Conservation (phyloP, 2,888 invertebrate genomes). For the Calliphora vomitoria region DNA sequence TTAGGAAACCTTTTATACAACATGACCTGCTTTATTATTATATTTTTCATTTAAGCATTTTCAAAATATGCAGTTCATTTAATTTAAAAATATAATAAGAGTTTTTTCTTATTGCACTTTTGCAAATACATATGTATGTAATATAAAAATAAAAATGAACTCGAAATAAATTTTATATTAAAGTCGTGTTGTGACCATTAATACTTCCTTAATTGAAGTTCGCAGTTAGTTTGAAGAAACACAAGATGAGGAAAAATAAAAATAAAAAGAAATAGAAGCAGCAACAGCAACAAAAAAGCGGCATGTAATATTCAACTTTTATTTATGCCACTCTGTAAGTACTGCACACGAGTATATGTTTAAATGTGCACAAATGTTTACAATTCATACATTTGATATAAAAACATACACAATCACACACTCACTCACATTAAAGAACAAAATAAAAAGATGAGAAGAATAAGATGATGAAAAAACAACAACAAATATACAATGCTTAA, state of each 20-base stretch:
- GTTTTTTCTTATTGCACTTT: background rate
- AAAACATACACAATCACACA: constrained; percentile 11
- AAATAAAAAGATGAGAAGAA: constrained; percentile 19
- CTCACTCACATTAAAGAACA: background rate
- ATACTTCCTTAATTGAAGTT: constrained; percentile 75
- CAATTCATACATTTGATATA: constrained; percentile 44
- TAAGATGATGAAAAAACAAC: constrained; percentile 13
- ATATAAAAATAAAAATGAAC: constrained; percentile 28
- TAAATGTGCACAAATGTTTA: constrained; percentile 19
- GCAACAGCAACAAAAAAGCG: constrained; percentile 18
- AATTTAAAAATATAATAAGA: background rate
- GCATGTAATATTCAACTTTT: constrained; percentile 56
- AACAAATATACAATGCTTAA: constrained; percentile 66
- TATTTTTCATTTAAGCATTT: constrained; percentile 9
- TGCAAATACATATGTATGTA: too few species aligned
- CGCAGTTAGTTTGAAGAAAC: constrained; percentile 68
- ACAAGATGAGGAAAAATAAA: constrained; percentile 42
- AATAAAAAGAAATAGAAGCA: constrained; percentile 31
- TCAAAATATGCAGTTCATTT: background rate
- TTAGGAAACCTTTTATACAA: too few species aligned
- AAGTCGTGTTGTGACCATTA: constrained; percentile 73
- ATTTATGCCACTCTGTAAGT: constrained; percentile 53
- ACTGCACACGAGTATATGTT: constrained; percentile 29
- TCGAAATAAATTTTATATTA: constrained; percentile 65
- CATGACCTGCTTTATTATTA: too few species aligned